Evolutionary conservation across 2,797 vertebrate species (phyloP).

Genomic region (Betta splendens): DNA sequence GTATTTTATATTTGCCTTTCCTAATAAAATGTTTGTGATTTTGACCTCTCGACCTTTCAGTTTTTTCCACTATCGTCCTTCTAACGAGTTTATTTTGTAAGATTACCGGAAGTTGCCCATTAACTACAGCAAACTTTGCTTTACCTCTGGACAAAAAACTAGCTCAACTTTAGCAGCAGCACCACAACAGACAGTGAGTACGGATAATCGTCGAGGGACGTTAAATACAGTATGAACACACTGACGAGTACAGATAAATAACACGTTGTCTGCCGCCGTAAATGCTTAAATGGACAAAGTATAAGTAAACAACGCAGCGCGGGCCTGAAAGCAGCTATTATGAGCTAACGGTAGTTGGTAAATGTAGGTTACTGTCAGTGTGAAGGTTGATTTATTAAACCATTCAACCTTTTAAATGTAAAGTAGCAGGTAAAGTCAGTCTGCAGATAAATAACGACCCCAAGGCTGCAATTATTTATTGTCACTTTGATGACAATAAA

Average conservation of each 20-base stretch:
- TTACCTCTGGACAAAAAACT: neutral
- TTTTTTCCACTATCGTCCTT: too few relatives aligned
- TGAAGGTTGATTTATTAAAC: neutral
- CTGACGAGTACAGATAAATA: neutral
- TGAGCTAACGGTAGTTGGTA: neutral
- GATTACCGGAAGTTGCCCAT: neutral
- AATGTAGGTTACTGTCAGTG: too few relatives aligned
- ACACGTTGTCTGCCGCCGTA: neutral
- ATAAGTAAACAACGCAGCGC: too few relatives aligned
- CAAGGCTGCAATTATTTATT: neutral
- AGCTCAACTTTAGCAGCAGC: neutral
- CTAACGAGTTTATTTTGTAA: conserved; percentile 59
- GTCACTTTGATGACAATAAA: too few relatives aligned
- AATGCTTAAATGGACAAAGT: neutral
- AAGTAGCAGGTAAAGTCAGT: neutral
- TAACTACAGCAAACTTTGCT: fast-evolving
- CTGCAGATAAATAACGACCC: neutral
- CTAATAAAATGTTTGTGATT: too few relatives aligned
- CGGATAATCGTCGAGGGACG: neutral
- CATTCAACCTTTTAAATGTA: conserved; percentile 16
- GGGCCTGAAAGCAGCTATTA: neutral
- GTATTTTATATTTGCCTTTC: too few relatives aligned
- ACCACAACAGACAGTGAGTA: neutral
- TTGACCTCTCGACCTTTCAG: too few relatives aligned
- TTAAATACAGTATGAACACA: neutral